Conservation (phyloP, 1,140 invertebrate genomes). For the Alviniconcha marisindica region DNA sequence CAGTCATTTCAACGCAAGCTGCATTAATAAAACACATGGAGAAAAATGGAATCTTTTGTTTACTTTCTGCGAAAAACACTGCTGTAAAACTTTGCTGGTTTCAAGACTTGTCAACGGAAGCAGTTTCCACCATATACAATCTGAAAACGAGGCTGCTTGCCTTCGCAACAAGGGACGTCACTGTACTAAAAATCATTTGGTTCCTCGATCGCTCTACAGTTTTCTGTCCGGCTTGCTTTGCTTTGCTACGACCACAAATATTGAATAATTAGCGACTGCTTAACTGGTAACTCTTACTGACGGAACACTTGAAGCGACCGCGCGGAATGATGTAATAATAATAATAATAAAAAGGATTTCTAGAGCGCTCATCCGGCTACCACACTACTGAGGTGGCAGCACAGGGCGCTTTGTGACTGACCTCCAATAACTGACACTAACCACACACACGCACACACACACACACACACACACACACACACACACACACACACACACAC, state of each 20-base stretch:
- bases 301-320: too few species aligned
- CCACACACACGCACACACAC: background rate
- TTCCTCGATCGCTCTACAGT: background rate
- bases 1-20: too few species aligned
- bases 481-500: slow-evolving; percentile 25
- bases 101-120: background rate
- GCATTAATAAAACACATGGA: too few species aligned
- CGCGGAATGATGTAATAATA: too few species aligned
- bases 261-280: background rate
- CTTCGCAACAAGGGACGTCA: slow-evolving; percentile 36
- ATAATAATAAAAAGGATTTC: too few species aligned
- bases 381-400: too few species aligned
- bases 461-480: background rate
- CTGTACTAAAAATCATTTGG: background rate
- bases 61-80: background rate
- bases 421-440: background rate
- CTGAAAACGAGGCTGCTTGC: slow-evolving; percentile 12
- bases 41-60: background rate
- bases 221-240: slow-evolving; percentile 4
- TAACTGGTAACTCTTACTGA: background rate
- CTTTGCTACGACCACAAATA: background rate
- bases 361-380: too few species aligned
- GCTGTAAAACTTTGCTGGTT: background rate
- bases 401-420: background rate
- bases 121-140: slow-evolving; percentile 33